Conservation (phyloP, 2,888 invertebrate genomes). For the Archaeoteleia sp. region DNA sequence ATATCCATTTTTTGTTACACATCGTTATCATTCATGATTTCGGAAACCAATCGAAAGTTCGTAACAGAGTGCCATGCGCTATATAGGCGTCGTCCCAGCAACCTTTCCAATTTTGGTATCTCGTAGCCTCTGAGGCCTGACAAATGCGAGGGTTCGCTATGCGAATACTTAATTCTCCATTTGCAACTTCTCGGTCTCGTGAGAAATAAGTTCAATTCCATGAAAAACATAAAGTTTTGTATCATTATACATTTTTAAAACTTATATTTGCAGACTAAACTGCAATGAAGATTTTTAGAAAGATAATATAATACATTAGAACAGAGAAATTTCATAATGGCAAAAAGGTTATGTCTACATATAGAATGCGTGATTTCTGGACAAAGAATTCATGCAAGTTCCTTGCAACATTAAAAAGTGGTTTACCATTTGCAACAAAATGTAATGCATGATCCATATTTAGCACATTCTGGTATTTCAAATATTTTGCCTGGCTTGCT, state of each 20-base stretch:
- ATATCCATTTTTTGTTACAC: slow-evolving; percentile 3
- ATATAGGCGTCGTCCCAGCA: slow-evolving; percentile 5
- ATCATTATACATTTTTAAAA: slow-evolving; percentile 6
- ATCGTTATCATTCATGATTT: slow-evolving; percentile 52
- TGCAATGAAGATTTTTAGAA: no score
- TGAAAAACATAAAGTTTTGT: slow-evolving; percentile 6
- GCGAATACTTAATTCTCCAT: slow-evolving; percentile 65
- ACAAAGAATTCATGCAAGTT: no score
- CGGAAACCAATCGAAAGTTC: slow-evolving; percentile 51
- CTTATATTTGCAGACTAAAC: not conserved
- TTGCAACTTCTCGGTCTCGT: slow-evolving; percentile 56
- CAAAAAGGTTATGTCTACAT: no score
- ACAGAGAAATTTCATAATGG: no score
- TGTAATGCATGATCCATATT: no score
- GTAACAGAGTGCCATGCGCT: slow-evolving; percentile 9
- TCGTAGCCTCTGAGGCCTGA: slow-evolving; percentile 57
- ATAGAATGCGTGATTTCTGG: no score
- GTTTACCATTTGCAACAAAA: no score
- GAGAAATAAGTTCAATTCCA: slow-evolving; percentile 13
- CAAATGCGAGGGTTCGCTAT: slow-evolving; percentile 61
- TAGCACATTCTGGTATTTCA: no score
- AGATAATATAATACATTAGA: no score
- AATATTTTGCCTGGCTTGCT: no score
- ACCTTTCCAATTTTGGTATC: slow-evolving; percentile 48
- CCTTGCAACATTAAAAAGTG: no score